A percentile compares a stretch with the other conserved stretches of the same genome.
These are phyloP conservation scores for Drosophila lacertosa DNA, from an alignment of 1,140 invertebrate genomes.

Conservation along the genomic window DNA sequence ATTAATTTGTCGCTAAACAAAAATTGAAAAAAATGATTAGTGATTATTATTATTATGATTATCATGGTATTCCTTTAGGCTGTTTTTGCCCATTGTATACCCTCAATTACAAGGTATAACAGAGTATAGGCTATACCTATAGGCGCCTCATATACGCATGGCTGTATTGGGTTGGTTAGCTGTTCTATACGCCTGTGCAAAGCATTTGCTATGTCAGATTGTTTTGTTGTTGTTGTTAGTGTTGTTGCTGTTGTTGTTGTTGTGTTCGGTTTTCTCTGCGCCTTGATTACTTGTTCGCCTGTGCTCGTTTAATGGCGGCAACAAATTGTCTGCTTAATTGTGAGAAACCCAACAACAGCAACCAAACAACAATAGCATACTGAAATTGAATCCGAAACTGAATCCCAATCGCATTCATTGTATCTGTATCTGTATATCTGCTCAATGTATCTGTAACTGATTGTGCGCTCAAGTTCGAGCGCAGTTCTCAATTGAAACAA, in stretches of 20 bases:
- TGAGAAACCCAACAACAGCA: constrained; percentile 68
- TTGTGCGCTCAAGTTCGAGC: constrained; percentile 10
- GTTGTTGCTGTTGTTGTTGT: neutral
- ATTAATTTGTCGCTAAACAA: no score
- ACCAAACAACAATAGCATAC: constrained; percentile 26
- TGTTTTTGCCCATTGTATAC: no score
- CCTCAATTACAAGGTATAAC: no score
- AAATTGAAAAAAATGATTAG: no score
- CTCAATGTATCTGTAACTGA: constrained; percentile 22
- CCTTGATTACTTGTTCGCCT: constrained; percentile 67
- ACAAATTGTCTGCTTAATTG: constrained; percentile 70
- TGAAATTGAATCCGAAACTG: constrained; percentile 31
- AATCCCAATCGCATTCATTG: constrained; percentile 17
- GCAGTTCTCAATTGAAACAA: constrained; percentile 15
- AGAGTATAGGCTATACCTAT: no score
- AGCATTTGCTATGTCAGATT: constrained; percentile 18
- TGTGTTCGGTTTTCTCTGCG: constrained; percentile 5
- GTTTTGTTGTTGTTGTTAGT: neutral
- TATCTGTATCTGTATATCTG: constrained; percentile 22
- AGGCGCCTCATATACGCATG: neutral
- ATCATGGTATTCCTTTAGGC: no score
- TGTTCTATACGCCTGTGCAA: constrained; percentile 52
- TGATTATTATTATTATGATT: no score
- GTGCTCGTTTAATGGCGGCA: constrained; percentile 50
- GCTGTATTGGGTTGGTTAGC: no score